Conservation (phyloP, 2,888 invertebrate genomes). For the Meloe dianella region DNA sequence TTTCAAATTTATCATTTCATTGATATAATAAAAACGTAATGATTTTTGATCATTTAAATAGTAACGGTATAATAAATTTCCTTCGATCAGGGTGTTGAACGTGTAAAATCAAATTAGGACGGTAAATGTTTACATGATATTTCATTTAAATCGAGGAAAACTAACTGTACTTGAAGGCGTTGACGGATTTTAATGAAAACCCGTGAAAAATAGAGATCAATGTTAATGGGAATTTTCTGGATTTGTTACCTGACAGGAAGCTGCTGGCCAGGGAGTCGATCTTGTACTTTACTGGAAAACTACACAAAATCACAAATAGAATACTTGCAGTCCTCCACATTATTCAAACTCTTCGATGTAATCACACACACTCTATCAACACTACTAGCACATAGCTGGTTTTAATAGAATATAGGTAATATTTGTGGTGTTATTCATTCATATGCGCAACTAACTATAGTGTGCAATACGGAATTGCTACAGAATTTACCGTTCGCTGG, state of each 20-base stretch:
- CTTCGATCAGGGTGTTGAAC: conserved; percentile 18
- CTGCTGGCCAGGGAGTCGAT: conserved; percentile 83
- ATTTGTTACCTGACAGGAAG: conserved; percentile 75
- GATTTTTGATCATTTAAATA: conserved; percentile 22
- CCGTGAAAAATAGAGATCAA: background rate
- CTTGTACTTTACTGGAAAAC: conserved; percentile 61
- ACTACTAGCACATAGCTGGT: conserved; percentile 40
- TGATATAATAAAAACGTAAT: conserved; percentile 7
- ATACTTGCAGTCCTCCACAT: conserved; percentile 48
- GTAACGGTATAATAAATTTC: conserved; percentile 33
- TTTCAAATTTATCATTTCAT: background rate
- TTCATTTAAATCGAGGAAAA: conserved; percentile 27
- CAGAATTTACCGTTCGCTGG: conserved; percentile 57
- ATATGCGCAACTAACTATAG: conserved; percentile 52
- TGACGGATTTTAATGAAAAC: conserved; percentile 5
- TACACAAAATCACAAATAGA: conserved; percentile 46
- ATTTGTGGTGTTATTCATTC: conserved; percentile 51
- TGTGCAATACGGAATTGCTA: conserved; percentile 56
- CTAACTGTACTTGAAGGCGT: conserved; percentile 10
- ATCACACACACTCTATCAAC: conserved; percentile 50
- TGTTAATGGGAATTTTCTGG: background rate
- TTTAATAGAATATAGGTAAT: conserved; percentile 26
- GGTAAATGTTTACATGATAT: conserved; percentile 18
- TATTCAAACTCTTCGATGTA: conserved; percentile 28
- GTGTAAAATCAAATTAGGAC: conserved; percentile 17